These are phyloP conservation scores for Bombyx mori DNA, from an alignment of 1,140 invertebrate species.

Conservation along the genomic window ASM3026992v2 NC_085112.1:12031001-12031500, in stretches of 20 bases:
- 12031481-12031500: too few relatives aligned
- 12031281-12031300: conserved; percentile 44
- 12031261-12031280: conserved; percentile 35
- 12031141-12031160: not conserved
- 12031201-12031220: conserved; percentile 53
- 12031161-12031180: not conserved
- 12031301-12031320: conserved; percentile 56
- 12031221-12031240: conserved; percentile 53
- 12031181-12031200: conserved; percentile 40
- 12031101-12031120: too few relatives aligned
- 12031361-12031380: too few relatives aligned
- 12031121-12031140: not conserved
- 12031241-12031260: conserved; percentile 45
- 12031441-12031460: too few relatives aligned
- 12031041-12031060: too few relatives aligned
- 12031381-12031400: too few relatives aligned
- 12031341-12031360: conserved; percentile 27
- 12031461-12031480: too few relatives aligned
- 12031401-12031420: too few relatives aligned
- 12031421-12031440: too few relatives aligned
- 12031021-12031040: not conserved
- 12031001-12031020: not conserved
- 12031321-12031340: conserved; percentile 45
- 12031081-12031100: too few relatives aligned
- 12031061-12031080: too few relatives aligned